A percentile compares a stretch with the other conserved stretches of the same genome.
Evolutionary conservation across 2,113 vertebrate genomes (phyloP).

Genomic region (Rhabdornis inornatus): DNA sequence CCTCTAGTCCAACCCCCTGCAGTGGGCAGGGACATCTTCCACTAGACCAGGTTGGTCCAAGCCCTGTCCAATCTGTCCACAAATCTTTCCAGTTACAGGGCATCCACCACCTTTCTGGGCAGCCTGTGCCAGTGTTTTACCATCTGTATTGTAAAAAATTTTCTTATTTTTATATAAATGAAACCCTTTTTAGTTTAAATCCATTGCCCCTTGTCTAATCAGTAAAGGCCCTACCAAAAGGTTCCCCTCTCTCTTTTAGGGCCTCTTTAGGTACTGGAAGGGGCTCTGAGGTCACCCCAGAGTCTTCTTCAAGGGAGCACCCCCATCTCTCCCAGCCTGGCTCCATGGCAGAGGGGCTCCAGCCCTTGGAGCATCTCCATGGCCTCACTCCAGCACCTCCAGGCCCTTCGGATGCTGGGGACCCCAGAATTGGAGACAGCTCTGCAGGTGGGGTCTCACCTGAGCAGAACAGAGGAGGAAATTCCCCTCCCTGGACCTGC

Average conservation of each 20-base stretch:
- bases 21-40: not conserved
- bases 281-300: accelerated
- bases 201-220: no score
- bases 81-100: not conserved
- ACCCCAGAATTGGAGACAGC: accelerated
- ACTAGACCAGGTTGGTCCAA: not conserved
- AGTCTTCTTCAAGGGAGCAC: not conserved
- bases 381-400: not conserved
- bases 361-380: accelerated
- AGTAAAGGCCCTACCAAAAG: no score
- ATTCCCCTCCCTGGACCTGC: not conserved
- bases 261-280: not conserved
- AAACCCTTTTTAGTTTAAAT: no score
- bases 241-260: not conserved
- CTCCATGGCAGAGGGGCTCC: accelerated
- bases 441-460: not conserved
- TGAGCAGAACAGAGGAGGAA: accelerated
- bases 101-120: not conserved
- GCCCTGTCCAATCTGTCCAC: not conserved
- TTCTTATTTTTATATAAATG: not conserved
- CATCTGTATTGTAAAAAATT: accelerated
- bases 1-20: not conserved
- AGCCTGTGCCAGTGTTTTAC: not conserved
- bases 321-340: not conserved
- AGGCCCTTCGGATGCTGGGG: accelerated